Base-by-base conservation (phyloP, 1,140 invertebrate species). In the Drosophila melanica region DNA sequence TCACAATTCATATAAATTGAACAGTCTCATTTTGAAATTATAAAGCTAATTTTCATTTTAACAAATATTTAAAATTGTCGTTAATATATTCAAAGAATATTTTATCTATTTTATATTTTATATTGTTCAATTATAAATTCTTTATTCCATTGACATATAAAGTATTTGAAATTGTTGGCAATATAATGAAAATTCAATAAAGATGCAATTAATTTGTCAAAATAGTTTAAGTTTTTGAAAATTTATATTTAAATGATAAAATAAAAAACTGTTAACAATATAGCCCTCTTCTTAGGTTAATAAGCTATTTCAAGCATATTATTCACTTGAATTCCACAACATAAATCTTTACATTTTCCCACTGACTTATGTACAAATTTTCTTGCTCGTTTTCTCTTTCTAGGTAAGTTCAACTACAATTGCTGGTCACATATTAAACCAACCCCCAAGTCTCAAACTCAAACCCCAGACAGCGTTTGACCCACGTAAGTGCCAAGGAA, bases 371-470 rank as follows among this genome's bases (percentile, higher is more conserved):
- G 44, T 23, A 18, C 47, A 27, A 68, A 37, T 48, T 37, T 39
- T 67, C 42, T 55, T 39, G 10, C 48, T 33, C n/a, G 1, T 14
- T 14, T 57, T 66, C 44, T 81, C 55, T 18, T 58, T 73, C 16
- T 81, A 33, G 79, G 79, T 81, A 65, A 81, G 79, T 77, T 65
- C 47, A 35, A 47, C 35, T 41, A 47, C 55, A 64, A 51, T 41
- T 23, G 33, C 39, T 41, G 23, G 20, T 35, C 41, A 51, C 16
- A 10, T 12, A 41, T 27, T 27, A 20, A 39, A n/a, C 7, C 16
- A 20, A n/a, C n/a, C 3, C 30, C 30, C 16, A 12, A 14, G 8
- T 4, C 4, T n/a, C 3, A 2, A 10, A 20, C 4, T 27, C 4
- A 58, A 33, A 51, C 42, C 42, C 16, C 23, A 18, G 14, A 37